These are phyloP conservation scores for Ennomos quercinarius DNA, from an alignment of 2,888 invertebrate species.

Conservation along the genomic window DNA sequence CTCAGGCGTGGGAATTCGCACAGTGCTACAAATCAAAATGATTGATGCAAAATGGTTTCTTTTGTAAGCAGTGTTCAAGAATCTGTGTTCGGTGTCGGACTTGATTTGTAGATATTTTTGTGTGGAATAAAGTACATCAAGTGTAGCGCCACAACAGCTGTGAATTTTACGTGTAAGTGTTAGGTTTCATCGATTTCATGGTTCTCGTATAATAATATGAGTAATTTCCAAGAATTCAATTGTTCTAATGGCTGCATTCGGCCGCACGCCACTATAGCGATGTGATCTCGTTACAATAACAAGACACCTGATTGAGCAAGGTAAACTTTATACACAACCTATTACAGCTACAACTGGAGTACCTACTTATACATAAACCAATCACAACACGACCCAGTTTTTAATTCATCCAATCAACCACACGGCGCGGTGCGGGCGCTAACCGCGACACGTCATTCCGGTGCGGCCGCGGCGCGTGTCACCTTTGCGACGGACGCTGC, in stretches of 20 bases:
- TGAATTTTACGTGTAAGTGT: no score
- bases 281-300: no score
- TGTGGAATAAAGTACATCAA: not conserved
- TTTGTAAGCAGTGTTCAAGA: conserved; percentile 23
- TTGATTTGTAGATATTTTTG: conserved; percentile 13
- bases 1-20: conserved; percentile 5
- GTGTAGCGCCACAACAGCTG: not conserved
- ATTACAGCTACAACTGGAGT: not conserved
- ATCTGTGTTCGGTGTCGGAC: conserved; percentile 8
- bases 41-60: conserved; percentile 30
- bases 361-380: conserved; percentile 1
- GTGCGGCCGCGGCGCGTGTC: conserved; percentile 34
- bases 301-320: no score
- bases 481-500: conserved; percentile 35
- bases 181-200: no score
- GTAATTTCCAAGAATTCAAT: no score
- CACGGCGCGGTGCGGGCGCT: conserved; percentile 18
- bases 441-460: conserved; percentile 39
- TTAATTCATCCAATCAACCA: conserved; percentile 37
- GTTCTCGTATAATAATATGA: no score
- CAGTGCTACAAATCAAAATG: conserved; percentile 23
- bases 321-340: not conserved
- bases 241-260: no score
- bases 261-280: no score
- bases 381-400: conserved; percentile 21